Evolutionary conservation across 2,888 invertebrate genomes (phyloP), one percentile per base, ranked within the genome.

Genomic region (Automeris io): DNA sequence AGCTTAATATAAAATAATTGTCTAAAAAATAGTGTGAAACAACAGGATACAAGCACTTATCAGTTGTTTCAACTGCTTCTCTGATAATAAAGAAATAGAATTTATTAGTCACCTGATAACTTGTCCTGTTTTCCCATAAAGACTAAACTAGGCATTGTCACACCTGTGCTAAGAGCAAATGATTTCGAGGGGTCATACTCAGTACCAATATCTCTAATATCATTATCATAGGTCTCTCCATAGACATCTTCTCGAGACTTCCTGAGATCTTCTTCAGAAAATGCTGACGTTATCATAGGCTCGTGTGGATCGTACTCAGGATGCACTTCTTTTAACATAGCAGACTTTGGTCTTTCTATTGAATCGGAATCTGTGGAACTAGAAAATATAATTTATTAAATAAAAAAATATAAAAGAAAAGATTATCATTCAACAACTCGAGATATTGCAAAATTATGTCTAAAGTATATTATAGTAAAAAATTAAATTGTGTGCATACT

Each of bases 241-340:
- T 70, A 82, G 3, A 76, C 68, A 36, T 85, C 85, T 33, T 83
- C 85, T 25, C 76, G 63, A 0, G 86, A 77, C 47, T 83, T 85
- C 24, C 81, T 60, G 16, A 86, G 56, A 45, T 85, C 86, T 43
- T 86, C 86, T 45, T 86, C 86, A 2, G 85, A 85, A 46, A 83
- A 76, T 3, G 86, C 86, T 0, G 86, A 86, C 1, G 86, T 86
- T 46, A 86, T 83, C 86, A 86, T 86, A 7, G 85, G 83, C 51
- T 85, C 86, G 48, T 86, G 86, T 0, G 86, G 86, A 48, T 86
- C 86, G 43, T 86, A 86, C 45, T 82, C 86, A 0, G 86, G 86
- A 40, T 86, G 86, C 6, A 62, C 55, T 43, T 86, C 86, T 44
- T 85, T 86, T 47, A 74, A 55, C 72, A 76, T 80, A 0, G 85